Evolutionary conservation across 2,797 vertebrate genomes (phyloP).

Genomic region (Coccyzus lansbergi): DNA sequence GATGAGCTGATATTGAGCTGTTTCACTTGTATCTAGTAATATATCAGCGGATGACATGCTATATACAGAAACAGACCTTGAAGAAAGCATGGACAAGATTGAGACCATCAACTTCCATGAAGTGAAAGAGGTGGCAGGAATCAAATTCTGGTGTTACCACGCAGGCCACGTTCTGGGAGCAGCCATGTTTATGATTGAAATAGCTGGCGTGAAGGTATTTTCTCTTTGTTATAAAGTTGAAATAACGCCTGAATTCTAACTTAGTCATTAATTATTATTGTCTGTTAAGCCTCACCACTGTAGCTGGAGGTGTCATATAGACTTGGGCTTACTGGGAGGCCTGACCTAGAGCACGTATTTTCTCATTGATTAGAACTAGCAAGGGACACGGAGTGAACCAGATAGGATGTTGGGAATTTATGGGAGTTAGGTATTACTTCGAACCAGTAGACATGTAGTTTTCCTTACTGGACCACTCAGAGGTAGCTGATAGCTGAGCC

Average conservation of each 20-base stretch:
- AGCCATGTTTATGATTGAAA: conserved; percentile 98
- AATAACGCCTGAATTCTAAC: background rate
- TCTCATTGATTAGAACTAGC: background rate
- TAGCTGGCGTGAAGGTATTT: conserved; percentile 92
- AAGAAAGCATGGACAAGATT: conserved; percentile 99
- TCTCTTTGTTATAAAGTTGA: background rate
- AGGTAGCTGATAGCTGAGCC: background rate
- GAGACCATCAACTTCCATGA: conserved; percentile 99
- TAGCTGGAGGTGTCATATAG: background rate
- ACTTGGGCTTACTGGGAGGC: background rate
- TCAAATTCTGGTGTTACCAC: conserved; percentile 98
- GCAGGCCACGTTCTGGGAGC: conserved; percentile 93
- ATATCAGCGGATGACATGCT: conserved; percentile 98
- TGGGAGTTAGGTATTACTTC: background rate
- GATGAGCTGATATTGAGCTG: background rate
- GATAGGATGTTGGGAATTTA: background rate
- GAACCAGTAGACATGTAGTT: background rate
- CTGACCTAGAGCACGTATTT: background rate
- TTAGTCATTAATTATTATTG: background rate
- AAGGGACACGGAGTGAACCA: background rate
- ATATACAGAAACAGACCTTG: conserved; percentile 94
- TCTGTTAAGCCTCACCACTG: background rate
- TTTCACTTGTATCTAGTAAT: conserved; percentile 81
- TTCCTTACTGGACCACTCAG: background rate
- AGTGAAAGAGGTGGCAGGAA: conserved; percentile 96